Base-by-base conservation (phyloP, 2,888 invertebrate species). In the Pinctada fucata region DNA sequence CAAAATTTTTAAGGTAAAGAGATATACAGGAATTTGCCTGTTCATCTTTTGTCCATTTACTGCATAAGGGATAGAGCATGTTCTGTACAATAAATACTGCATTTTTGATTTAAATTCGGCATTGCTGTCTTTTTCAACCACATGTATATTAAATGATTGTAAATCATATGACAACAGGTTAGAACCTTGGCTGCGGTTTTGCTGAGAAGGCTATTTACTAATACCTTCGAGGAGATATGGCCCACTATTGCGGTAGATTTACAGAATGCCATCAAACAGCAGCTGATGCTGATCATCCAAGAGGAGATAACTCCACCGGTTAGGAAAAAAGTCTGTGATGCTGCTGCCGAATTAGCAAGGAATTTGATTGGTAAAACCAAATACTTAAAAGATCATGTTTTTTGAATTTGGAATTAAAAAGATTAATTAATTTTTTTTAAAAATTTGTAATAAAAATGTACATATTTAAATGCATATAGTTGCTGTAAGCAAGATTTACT, bases 111-210 rank as follows among this genome's bases (percentile, higher is more conserved):
- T 31, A n/a, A n/a, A n/a, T n/a, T n/a, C n/a, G n/a, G n/a, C n/a
- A n/a, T n/a, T n/a, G n/a, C n/a, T n/a, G n/a, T n/a, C n/a, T 31
- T 31, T 31, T 31, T 31, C 0, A 31, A 31, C 31, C 31, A 31
- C 31, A 31, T 31, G 31, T 31, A 31, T 1, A 31, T 31, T n/a
- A n/a, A n/a, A n/a, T n/a, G n/a, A n/a, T n/a, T n/a, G n/a, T n/a
- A n/a, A n/a, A n/a, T 31, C 31, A 31, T 31, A 31, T 31, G 31
- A 31, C 31, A 31, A 31, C 80, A 94, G 94, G 95, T 96, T 74
- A 95, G 98, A 58, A 96, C 97, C 87, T 96, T 99, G 94, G 96
- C 98, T n/a, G 97, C 99, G 3, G 98, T 99, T 58, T 94, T 99
- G 83, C 94, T 99, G 86, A 95, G 99, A 68, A 95, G 99, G 79